These are phyloP conservation scores for Lycopodina hypogea DNA, from an alignment of 37 sponge, comb jelly and placozoan genomes.

Conservation along the genomic window DNA sequence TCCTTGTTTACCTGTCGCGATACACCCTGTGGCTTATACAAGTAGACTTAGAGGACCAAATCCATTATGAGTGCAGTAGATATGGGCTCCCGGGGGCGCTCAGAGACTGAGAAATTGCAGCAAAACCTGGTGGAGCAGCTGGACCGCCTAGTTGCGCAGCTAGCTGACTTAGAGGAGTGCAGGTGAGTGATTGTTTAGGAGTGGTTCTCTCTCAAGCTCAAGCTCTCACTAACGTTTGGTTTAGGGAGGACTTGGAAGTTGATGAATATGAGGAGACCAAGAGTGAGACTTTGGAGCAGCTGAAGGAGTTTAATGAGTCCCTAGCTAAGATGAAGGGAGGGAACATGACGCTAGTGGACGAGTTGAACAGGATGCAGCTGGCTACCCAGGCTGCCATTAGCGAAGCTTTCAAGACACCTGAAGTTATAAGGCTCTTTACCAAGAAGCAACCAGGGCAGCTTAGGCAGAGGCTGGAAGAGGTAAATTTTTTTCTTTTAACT, in stretches of 20 bases:
- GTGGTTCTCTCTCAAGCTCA: neutral
- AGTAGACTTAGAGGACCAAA: no score
- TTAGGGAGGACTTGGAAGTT: conserved; percentile 84
- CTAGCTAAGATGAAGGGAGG: conserved; percentile 82
- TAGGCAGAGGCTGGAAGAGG: conserved; percentile 79
- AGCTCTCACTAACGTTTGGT: neutral
- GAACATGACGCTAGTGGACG: conserved; percentile 86
- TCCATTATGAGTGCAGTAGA: no score
- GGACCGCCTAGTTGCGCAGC: conserved; percentile 93
- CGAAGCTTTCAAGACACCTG: conserved; percentile 97
- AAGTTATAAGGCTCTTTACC: conserved; percentile 95
- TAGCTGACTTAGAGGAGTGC: conserved; percentile 91
- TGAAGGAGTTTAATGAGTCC: conserved; percentile 91
- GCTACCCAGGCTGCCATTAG: conserved; percentile 98
- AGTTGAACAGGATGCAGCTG: conserved; percentile 85
- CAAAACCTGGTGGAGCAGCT: conserved; percentile 93
- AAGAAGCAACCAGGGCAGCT: conserved; percentile 97
- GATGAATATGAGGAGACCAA: conserved; percentile 94
- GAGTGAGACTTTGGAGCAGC: conserved; percentile 90
- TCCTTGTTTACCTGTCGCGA: no score
- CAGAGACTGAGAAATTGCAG: conserved; percentile 81
- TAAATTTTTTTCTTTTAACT: neutral
- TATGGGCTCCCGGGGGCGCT: conserved; percentile 62
- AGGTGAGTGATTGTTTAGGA: conserved; percentile 30
- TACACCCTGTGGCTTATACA: no score